A percentile compares a stretch with the other conserved stretches of the same genome.
These are phyloP conservation scores for Pangasius larnaudii DNA, from an alignment of 2,797 vertebrate species.

Conservation along the genomic window DNA sequence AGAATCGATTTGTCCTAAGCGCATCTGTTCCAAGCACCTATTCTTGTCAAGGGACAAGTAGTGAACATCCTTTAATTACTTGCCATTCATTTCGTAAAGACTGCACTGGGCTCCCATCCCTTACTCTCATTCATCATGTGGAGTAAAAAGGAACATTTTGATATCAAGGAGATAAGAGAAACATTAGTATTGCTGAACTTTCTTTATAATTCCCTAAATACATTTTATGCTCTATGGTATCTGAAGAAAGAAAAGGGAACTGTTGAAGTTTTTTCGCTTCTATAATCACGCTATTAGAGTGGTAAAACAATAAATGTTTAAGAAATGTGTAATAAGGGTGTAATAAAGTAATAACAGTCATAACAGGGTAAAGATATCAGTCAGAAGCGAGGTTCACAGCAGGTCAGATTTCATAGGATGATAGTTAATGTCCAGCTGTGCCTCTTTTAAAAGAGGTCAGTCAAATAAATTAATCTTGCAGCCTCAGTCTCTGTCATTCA, in stretches of 20 bases:
- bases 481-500: slow-evolving; percentile 48
- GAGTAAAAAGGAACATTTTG: slow-evolving; percentile 22
- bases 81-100: slow-evolving; percentile 57
- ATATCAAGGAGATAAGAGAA: neutral
- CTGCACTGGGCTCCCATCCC: slow-evolving; percentile 27
- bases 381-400: slow-evolving; percentile 12
- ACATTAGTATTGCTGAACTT: neutral
- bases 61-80: slow-evolving; percentile 61
- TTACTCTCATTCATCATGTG: slow-evolving; percentile 35
- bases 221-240: neutral
- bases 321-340: neutral
- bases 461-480: slow-evolving; percentile 68
- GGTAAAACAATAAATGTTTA: neutral
- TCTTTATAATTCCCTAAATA: neutral
- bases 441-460: slow-evolving; percentile 33
- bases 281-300: neutral
- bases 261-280: neutral
- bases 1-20: slow-evolving; percentile 61
- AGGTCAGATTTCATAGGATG: slow-evolving; percentile 62
- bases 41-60: slow-evolving; percentile 58
- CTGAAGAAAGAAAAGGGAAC: neutral
- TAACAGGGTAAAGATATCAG: neutral
- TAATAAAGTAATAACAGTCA: neutral
- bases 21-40: slow-evolving; percentile 60
- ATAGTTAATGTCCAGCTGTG: slow-evolving; percentile 69